Evolutionary conservation across 2,797 vertebrate genomes (phyloP).

Genomic region (Coccyzus lansbergi): DNA sequence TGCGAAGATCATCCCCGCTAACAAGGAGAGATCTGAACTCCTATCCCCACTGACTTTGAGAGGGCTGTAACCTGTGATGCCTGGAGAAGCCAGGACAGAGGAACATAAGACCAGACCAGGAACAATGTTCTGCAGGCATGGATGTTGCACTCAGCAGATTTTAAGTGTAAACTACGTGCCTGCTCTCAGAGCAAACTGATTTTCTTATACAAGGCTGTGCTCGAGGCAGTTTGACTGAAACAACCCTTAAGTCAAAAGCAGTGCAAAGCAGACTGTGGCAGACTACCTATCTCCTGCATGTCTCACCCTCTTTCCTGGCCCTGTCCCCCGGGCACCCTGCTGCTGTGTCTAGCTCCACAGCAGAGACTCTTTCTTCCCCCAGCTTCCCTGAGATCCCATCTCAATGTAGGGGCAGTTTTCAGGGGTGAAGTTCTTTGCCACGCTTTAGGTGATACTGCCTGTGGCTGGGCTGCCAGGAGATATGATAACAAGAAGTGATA

Average conservation of each 20-base stretch:
- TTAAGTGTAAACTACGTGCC: not conserved
- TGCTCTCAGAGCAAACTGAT: not conserved
- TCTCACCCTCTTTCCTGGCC: not conserved
- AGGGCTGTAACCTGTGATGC: fast-evolving
- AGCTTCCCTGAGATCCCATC: not conserved
- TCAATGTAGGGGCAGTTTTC: fast-evolving
- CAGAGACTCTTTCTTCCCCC: not conserved
- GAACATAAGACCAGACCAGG: not conserved
- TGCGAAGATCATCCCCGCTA: not conserved
- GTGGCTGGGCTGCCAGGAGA: not conserved
- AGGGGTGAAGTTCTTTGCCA: not conserved
- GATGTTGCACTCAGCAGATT: not conserved
- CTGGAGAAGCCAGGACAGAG: not conserved
- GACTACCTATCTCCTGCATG: not conserved
- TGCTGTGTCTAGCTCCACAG: not conserved
- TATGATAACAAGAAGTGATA: not conserved
- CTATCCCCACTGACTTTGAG: too few species aligned
- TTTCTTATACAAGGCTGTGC: not conserved
- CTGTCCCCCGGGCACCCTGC: not conserved
- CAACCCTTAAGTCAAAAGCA: not conserved
- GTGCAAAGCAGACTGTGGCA: not conserved
- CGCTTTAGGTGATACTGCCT: not conserved
- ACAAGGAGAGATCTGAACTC: not conserved
- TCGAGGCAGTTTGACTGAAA: not conserved
- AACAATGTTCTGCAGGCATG: not conserved